Evolutionary conservation across 2,113 vertebrate genomes (phyloP).

Genomic region (Tautogolabrus adspersus): DNA sequence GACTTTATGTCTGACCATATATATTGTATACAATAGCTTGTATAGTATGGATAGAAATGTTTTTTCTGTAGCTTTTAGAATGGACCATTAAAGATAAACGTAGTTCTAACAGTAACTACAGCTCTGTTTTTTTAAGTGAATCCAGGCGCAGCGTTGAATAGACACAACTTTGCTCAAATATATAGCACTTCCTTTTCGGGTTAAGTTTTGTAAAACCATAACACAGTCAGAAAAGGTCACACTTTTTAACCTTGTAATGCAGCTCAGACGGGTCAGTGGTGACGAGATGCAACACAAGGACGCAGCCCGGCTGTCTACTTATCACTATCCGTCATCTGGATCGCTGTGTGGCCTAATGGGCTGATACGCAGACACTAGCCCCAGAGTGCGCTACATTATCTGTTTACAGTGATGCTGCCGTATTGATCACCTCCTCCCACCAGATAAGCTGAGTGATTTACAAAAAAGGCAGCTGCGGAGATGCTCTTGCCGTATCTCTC

Average conservation of each 20-base stretch:
- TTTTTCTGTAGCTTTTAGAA: neutral
- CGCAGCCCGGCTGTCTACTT: conserved; percentile 64
- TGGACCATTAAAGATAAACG: neutral
- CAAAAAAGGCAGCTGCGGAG: conserved; percentile 81
- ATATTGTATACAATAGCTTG: neutral
- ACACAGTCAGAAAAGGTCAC: conserved; percentile 31
- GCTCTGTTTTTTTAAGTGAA: neutral
- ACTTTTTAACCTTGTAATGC: conserved; percentile 28
- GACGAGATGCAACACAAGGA: conserved; percentile 70
- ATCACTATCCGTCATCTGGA: conserved; percentile 81
- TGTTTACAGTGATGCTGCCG: conserved; percentile 83
- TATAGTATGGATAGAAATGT: neutral
- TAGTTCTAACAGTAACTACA: neutral
- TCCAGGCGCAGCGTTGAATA: too few relatives aligned
- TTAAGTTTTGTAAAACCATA: conserved; percentile 4
- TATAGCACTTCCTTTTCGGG: neutral
- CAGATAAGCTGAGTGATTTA: conserved; percentile 85
- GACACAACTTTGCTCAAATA: neutral
- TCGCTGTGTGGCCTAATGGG: conserved; percentile 78
- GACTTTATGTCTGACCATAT: neutral
- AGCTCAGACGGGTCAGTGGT: conserved; percentile 48
- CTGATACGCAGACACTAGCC: conserved; percentile 68
- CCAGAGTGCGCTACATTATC: conserved; percentile 81
- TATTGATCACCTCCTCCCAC: conserved; percentile 84
- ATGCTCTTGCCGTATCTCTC: conserved; percentile 81